Base-by-base conservation (phyloP, 2,888 invertebrate species). In the Gerris lacustris region DNA sequence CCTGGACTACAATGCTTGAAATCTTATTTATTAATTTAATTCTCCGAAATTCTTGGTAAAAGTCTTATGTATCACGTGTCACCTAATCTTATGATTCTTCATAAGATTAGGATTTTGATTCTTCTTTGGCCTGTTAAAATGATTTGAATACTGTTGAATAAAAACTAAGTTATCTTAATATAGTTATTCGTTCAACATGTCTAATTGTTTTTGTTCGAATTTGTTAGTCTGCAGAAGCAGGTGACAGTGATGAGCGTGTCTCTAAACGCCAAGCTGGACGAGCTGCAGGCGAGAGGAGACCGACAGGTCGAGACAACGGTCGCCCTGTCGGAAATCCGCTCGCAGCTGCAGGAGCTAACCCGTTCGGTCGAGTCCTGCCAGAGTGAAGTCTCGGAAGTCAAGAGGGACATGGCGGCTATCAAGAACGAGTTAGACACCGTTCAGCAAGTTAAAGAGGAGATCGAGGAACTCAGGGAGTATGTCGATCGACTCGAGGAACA, bases 161-260 rank as follows among this genome's bases (percentile, higher is more conserved):
- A n/a, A n/a, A n/a, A n/a, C n/a, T n/a, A n/a, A n/a, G n/a, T n/a
- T n/a, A n/a, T n/a, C n/a, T n/a, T n/a, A n/a, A n/a, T n/a, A n/a
- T n/a, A n/a, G n/a, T n/a, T n/a, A n/a, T n/a, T n/a, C n/a, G n/a
- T n/a, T n/a, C n/a, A n/a, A n/a, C n/a, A n/a, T n/a, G n/a, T n/a
- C n/a, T n/a, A n/a, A n/a, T n/a, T n/a, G n/a, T n/a, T n/a, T n/a
- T n/a, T n/a, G n/a, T n/a, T n/a, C n/a, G n/a, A n/a, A 47, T 70
- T 72, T 64, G 66, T 77, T 85, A 94, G 94, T 89, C 91, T 94
- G 87, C 94, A 94, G 88, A 91, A 92, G 87, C 94, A 94, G 90
- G 92, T 94, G 88, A 90, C 92, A 88, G 92, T 94, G 86, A 94
- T 94, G 94, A 94, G 93, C 85, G 92, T 92, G 91, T 94, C 93